phyloP scores from a whole-genome alignment of 2,888 invertebrate species.

The Charanyca ferruginea region DNA sequence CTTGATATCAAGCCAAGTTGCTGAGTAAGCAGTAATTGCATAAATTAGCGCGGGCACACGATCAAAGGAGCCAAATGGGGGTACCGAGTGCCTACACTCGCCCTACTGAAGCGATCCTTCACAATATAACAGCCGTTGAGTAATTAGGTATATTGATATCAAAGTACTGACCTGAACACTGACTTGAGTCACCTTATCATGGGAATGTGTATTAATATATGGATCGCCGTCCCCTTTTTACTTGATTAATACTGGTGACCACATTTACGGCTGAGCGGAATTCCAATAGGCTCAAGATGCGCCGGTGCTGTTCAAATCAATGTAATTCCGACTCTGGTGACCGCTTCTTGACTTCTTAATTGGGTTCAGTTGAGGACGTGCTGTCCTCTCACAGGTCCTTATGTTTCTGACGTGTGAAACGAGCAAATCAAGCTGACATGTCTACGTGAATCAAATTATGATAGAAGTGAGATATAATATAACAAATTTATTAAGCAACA shows the following conservation, averaged over 20 bases:
- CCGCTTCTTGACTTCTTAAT: conserved; percentile 38
- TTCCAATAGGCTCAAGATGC: conserved; percentile 33
- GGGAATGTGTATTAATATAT: conserved; percentile 21
- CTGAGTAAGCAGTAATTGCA: conserved; percentile 77
- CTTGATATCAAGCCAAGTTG: conserved; percentile 73
- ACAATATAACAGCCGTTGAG: conserved; percentile 62
- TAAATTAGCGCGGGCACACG: conserved; percentile 76
- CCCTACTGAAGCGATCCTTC: conserved; percentile 63
- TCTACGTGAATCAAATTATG: conserved; percentile 1
- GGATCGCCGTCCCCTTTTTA: conserved; percentile 39
- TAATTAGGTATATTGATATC: conserved; percentile 57
- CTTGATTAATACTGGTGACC: conserved; percentile 44
- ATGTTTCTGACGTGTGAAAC: background rate
- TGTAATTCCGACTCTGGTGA: conserved; percentile 30
- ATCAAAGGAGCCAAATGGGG: conserved; percentile 75
- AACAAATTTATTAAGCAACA: too few species aligned
- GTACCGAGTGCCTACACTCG: conserved; percentile 63
- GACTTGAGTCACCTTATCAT: conserved; percentile 1
- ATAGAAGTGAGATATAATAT: too few species aligned
- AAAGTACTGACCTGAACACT: conserved; percentile 44
- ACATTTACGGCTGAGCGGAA: conserved; percentile 31
- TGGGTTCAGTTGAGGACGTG: conserved; percentile 13
- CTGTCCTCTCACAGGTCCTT: background rate
- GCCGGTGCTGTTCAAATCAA: conserved; percentile 28
- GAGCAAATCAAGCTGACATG: conserved; percentile 4